Evolutionary conservation across 2,888 invertebrate genomes (phyloP), one percentile per base, ranked within the genome.

Genomic region (Eueremaeus valkanovi): DNA sequence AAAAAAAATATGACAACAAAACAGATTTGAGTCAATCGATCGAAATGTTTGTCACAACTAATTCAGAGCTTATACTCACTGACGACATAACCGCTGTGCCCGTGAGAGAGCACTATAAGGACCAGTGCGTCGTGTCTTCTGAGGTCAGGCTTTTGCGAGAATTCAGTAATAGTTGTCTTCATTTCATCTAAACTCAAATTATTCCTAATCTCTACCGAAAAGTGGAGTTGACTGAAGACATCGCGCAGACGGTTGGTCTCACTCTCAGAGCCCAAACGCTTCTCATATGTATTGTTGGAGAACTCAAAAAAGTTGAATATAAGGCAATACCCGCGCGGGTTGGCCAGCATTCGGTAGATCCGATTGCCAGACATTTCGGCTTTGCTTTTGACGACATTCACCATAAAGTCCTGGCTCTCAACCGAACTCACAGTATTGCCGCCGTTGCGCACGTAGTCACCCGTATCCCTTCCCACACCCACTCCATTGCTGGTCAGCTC

Each of bases 241-340:
- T 5, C 21, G 0, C 21, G 9, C 42, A 78, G 70, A 13, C 49
- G 68, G 2, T 63, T 36, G 72, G 74, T 76, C 58, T 79, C 79
- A 18, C 70, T 63, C 27, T 78, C 78, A 11, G 79, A 78, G 1
- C 78, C 79, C 5, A 31, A 1, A 24, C 79, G 66, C 21, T 72
- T 11, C 5, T 42, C 24, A 6, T 73, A 31, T 6, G 29, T 21
- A 58, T 42, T 9, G 58, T 24, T n/a, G 6, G 61, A 31, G 73
- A 79, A 79, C 13, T 77, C 24, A n/a, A 75, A 51, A 58, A 78
- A 78, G 42, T 79, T 79, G 27, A 79, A 76, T 16, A 79, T 79
- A 5, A 78, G 40, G 33, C 77, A 78, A 36, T 42, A 73, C 2
- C 79, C 79, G 16, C 78, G 55, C 16, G 78, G 78, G 42, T 76